A percentile compares a stretch with the other conserved stretches of the same genome.
Conservation (phyloP, 2,113 vertebrate genomes). For the mouse (Mus musculus) region DNA sequence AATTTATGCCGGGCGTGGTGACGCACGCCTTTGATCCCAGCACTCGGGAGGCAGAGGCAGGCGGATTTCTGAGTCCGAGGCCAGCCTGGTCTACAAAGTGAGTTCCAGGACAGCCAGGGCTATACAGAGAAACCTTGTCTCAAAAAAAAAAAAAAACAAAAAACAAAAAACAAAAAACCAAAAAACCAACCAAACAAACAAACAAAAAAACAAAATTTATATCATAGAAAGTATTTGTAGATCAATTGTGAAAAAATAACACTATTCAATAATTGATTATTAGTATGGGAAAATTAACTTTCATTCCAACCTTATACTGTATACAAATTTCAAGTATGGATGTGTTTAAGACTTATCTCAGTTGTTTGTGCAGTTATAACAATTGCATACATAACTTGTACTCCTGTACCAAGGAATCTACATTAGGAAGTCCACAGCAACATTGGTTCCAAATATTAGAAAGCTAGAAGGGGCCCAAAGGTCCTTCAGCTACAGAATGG, state of each 20-base stretch:
- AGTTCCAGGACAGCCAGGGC: too few relatives aligned
- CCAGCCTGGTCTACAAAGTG: too few relatives aligned
- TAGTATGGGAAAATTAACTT: neutral
- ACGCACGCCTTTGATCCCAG: too few relatives aligned
- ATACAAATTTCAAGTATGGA: neutral
- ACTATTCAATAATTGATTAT: neutral
- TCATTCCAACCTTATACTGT: neutral
- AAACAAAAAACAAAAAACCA: too few relatives aligned
- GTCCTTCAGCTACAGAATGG: conserved; percentile 6
- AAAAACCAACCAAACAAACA: too few relatives aligned
- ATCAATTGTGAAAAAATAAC: neutral
- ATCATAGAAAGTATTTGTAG: neutral
- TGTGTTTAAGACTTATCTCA: neutral
- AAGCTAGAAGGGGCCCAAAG: neutral
- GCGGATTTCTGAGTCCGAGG: too few relatives aligned
- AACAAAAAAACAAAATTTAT: neutral
- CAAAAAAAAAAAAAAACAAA: too few relatives aligned
- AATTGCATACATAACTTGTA: neutral
- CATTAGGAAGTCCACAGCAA: neutral
- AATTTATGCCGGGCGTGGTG: neutral
- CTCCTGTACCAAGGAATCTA: neutral
- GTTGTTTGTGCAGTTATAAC: neutral
- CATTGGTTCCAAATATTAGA: neutral
- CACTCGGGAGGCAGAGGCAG: too few relatives aligned
- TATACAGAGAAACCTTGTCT: too few relatives aligned